Evolutionary conservation across 2,113 vertebrate species (phyloP).

Genomic region (Mustelus asterias): DNA sequence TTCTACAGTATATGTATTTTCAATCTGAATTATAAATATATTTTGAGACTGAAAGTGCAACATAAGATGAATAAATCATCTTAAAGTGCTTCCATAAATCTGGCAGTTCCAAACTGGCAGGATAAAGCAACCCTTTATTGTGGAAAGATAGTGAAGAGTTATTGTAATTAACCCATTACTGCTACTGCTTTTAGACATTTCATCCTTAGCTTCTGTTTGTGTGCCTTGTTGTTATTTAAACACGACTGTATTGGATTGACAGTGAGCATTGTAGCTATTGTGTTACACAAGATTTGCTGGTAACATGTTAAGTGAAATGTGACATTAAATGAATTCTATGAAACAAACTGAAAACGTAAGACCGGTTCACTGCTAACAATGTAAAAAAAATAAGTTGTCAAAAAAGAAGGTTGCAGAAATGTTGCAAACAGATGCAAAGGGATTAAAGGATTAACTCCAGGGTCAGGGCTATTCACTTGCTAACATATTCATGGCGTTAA

Average conservation of each 20-base stretch:
- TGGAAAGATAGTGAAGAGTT: conserved; percentile 10
- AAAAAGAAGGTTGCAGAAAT: conserved; percentile 25
- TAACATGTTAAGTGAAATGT: neutral
- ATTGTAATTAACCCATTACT: conserved; percentile 37
- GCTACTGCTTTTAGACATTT: conserved; percentile 27
- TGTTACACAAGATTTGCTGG: neutral
- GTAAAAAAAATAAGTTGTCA: conserved; percentile 32
- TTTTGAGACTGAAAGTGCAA: conserved; percentile 34
- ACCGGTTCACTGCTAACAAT: neutral
- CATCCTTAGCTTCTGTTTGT: neutral
- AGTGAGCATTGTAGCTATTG: neutral
- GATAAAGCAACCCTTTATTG: conserved; percentile 28
- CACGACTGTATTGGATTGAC: neutral
- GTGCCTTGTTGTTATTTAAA: neutral
- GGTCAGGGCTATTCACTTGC: conserved; percentile 33
- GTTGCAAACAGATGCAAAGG: conserved; percentile 31
- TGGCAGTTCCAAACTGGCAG: conserved; percentile 24
- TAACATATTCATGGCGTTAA: conserved; percentile 36
- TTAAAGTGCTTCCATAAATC: conserved; percentile 36
- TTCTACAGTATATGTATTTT: conserved; percentile 20
- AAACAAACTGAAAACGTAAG: conserved; percentile 7
- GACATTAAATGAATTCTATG: conserved; percentile 11
- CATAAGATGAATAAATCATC: conserved; percentile 34
- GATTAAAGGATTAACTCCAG: conserved; percentile 34
- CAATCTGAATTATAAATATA: conserved; percentile 38